A percentile compares a stretch with the other conserved stretches of the same genome.
These are phyloP conservation scores for Otolemur garnettii DNA, from an alignment of 2,113 vertebrate species.

Conservation along the genomic window DNA sequence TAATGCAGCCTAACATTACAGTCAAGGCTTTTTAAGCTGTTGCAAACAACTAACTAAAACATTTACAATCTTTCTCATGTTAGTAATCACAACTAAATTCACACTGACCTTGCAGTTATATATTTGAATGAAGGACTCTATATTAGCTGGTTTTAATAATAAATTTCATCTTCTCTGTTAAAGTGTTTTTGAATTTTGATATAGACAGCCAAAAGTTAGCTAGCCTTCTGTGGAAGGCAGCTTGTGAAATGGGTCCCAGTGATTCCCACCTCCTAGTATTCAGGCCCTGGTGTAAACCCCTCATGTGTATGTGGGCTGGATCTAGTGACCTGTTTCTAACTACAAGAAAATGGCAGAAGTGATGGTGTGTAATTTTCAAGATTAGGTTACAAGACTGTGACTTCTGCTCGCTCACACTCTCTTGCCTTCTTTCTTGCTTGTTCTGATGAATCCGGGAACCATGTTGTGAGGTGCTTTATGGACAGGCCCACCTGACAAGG, in stretches of 20 bases:
- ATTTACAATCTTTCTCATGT: conserved; percentile 49
- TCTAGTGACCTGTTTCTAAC: conserved; percentile 44
- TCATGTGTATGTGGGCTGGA: neutral
- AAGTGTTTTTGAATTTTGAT: conserved; percentile 30
- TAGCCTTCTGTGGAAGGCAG: neutral
- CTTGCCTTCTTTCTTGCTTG: neutral
- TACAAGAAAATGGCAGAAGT: neutral
- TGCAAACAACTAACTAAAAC: conserved; percentile 49
- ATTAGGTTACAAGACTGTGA: conserved; percentile 16
- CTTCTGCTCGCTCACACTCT: neutral
- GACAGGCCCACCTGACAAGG: conserved; percentile 8
- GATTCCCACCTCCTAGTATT: neutral
- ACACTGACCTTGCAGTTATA: neutral
- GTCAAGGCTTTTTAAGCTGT: conserved; percentile 21
- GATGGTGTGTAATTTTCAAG: neutral
- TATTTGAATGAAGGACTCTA: conserved; percentile 5
- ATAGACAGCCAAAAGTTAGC: conserved; percentile 25
- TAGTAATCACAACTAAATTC: conserved; percentile 29
- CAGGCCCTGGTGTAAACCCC: neutral
- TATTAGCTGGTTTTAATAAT: conserved; percentile 15
- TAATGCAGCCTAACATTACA: neutral
- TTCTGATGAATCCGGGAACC: conserved; percentile 8
- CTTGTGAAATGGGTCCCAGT: conserved; percentile 36
- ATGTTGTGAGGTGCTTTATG: neutral
- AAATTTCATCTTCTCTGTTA: conserved; percentile 57